Percentiles rank a stretch among this genome's conserved stretches.
These are phyloP conservation scores for Lophotis ruficrista DNA, from an alignment of 2,113 vertebrate genomes.

Conservation along the genomic window DNA sequence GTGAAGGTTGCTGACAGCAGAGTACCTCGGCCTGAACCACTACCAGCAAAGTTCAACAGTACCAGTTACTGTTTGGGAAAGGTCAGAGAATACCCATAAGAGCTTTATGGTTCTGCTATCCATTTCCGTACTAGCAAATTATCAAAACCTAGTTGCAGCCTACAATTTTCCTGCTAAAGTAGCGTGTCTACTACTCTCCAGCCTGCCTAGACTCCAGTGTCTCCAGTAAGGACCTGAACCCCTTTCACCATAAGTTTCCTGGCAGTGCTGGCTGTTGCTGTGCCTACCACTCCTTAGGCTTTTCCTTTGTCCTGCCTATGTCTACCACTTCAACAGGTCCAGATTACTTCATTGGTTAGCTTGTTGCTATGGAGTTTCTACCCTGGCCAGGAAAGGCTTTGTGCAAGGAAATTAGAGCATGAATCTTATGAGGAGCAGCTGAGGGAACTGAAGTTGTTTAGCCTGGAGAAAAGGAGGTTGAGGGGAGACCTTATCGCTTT, in stretches of 20 bases:
- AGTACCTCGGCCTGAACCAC: background rate
- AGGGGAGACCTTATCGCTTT: no score
- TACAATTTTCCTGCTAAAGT: background rate
- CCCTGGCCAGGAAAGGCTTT: background rate
- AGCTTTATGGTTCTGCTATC: background rate
- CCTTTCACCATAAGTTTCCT: background rate
- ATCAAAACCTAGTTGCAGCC: background rate
- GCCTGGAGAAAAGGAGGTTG: no score
- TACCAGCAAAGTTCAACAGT: background rate
- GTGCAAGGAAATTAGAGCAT: background rate
- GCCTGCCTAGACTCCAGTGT: background rate
- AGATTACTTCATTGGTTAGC: background rate
- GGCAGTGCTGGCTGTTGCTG: background rate
- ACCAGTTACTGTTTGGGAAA: background rate
- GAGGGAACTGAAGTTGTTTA: background rate
- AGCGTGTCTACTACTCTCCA: background rate
- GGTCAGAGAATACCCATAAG: background rate
- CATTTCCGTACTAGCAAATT: background rate
- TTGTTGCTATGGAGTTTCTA: background rate
- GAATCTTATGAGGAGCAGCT: fast-evolving
- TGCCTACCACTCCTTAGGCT: background rate
- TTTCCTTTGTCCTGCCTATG: background rate
- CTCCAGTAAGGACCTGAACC: background rate
- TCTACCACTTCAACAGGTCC: background rate
- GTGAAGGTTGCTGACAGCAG: background rate